These are phyloP conservation scores for Echinometra lucunter DNA, from an alignment of 53 echinoderm and acorn worm species.

Conservation along the genomic window DNA sequence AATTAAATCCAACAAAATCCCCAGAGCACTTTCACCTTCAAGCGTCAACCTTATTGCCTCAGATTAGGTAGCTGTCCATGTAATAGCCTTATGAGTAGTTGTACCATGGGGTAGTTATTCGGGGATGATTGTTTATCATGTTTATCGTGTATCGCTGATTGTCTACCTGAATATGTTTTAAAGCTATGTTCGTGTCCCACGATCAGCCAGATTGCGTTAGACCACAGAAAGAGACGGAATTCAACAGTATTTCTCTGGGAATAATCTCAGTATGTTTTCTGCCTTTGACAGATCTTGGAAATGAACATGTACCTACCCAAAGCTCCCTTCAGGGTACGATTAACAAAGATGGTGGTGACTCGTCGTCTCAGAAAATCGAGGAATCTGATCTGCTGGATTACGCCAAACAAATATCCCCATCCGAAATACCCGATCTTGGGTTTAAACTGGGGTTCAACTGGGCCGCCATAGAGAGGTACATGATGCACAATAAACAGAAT, in stretches of 20 bases:
- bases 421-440: not conserved
- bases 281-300: not conserved
- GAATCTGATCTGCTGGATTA: not conserved
- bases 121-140: no score
- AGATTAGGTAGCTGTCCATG: no score
- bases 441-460: not conserved
- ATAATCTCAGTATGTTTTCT: not conserved
- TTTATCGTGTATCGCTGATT: no score
- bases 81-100: no score
- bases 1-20: no score
- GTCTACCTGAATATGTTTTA: no score
- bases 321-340: not conserved
- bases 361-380: not conserved
- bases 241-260: not conserved
- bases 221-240: not conserved
- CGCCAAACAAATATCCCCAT: conserved; percentile 7
- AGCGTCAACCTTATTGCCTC: no score
- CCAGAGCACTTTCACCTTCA: no score
- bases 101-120: no score
- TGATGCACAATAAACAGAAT: not conserved
- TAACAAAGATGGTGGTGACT: not conserved
- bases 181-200: no score
- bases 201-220: not conserved
- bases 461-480: not conserved
- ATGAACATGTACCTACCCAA: not conserved